Base-by-base conservation (phyloP, 2,113 vertebrate species). In the Recurvirostra avosetta region DNA sequence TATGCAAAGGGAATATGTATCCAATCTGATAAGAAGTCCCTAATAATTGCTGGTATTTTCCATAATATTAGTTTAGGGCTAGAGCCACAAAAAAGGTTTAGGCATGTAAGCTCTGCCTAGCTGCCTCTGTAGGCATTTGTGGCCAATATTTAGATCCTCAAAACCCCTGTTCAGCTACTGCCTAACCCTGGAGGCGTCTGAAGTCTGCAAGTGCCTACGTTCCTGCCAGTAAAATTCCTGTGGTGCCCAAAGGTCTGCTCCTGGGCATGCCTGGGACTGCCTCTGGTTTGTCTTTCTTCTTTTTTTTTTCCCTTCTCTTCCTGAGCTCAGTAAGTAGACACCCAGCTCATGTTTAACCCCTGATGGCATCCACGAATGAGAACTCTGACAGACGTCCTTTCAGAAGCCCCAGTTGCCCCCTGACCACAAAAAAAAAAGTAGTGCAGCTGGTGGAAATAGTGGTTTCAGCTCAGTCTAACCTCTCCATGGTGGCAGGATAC, bases 31-130 rank as follows among this genome's bases (percentile, higher is more conserved):
- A 97, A 97, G 93, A 90, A 95, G 74, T 94, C 84, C 78, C 74
- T 95, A 96, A 96, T 96, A 97, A 97, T 97, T 96, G 91, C 94
- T 94, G 96, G 95, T 95, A 97, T 97, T 97, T 97, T 97, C 95
- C 97, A 95, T 97, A 97, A 97, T 97, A 96, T 97, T 97, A 96
- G 94, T 97, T 97, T 97, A 96, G 94, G 93, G 95, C 81, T 93
- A 83, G 94, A 93, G 93, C 96, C 96, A 97, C 94, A 95, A 92
- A 92, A 96, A 96, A 94, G 95, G 92, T 96, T 96, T 92, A 97
- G 92, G 92, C 94, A 88, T 86, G 96, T 96, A 94, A 97, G 95
- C 95, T 95, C 92, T 96, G 96, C 96, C 88, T 96, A 95, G 79
- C 81, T 90, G 88, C 88, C 95, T 96, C 5, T 70, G 3, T 43